These are phyloP conservation scores for Synergus umbraculus DNA, from an alignment of 2,888 invertebrate genomes.

Conservation along the genomic window DNA sequence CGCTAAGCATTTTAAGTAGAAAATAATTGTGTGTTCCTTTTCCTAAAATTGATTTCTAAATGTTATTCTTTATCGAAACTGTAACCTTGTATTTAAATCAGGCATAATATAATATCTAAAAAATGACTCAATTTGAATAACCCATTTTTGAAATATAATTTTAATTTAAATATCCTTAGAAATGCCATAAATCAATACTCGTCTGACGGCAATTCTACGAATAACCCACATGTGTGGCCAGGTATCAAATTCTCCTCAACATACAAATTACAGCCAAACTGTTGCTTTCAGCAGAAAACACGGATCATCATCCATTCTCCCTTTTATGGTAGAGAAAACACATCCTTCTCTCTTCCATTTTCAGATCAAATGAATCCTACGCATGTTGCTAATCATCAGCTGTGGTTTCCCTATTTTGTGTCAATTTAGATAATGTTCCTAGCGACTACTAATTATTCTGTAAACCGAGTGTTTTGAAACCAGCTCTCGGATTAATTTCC, in stretches of 20 bases:
- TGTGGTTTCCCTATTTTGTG: not conserved
- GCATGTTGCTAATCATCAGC: not conserved
- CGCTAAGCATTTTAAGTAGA: too few species aligned
- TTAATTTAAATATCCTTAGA: not conserved
- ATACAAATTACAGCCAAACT: not conserved
- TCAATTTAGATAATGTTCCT: not conserved
- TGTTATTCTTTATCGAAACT: too few species aligned
- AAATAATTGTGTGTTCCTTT: too few species aligned
- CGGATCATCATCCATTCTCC: not conserved
- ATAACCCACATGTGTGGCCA: not conserved
- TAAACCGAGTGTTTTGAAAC: constrained; percentile 7
- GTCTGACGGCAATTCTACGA: not conserved
- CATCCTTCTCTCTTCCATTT: not conserved
- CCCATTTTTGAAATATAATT: not conserved
- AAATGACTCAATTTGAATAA: not conserved
- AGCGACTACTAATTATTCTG: constrained; percentile 7
- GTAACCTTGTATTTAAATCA: not conserved
- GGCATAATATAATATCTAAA: not conserved
- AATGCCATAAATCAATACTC: not conserved
- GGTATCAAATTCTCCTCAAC: not conserved
- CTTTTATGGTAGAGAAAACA: not conserved
- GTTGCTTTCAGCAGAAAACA: not conserved
- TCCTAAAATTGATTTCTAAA: too few species aligned
- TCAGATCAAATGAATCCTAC: not conserved
- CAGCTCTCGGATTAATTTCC: constrained; percentile 4